These are phyloP conservation scores for Aporrectodea caliginosa DNA, from an alignment of 1,140 invertebrate species.

Conservation along the genomic window DNA sequence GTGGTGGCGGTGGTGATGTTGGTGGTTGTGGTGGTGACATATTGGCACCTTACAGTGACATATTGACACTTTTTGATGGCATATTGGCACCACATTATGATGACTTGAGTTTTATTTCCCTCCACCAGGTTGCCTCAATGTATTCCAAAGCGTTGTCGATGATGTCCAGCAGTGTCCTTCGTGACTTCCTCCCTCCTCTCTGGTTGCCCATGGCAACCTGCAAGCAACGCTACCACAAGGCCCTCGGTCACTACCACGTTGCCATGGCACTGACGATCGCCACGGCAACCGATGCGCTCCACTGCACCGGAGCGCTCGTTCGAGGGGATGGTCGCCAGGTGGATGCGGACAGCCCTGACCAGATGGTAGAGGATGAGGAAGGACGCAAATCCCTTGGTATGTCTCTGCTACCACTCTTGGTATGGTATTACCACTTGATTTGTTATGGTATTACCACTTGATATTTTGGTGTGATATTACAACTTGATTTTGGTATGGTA, in stretches of 20 bases:
- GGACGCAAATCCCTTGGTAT: neutral
- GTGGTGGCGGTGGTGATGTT: too few relatives aligned
- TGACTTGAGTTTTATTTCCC: too few relatives aligned
- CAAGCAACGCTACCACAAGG: slow-evolving; percentile 14
- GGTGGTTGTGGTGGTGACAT: too few relatives aligned
- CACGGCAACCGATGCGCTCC: neutral
- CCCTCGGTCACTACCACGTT: slow-evolving; percentile 24
- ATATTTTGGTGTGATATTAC: too few relatives aligned
- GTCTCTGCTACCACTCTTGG: too few relatives aligned
- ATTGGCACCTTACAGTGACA: too few relatives aligned
- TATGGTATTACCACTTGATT: too few relatives aligned
- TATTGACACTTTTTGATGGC: too few relatives aligned
- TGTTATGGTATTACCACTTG: too few relatives aligned
- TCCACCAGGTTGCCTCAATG: neutral
- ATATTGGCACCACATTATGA: too few relatives aligned
- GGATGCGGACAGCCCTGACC: neutral
- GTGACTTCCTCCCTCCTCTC: neutral
- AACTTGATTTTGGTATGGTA: too few relatives aligned
- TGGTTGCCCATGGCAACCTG: slow-evolving; percentile 5
- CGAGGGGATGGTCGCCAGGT: neutral
- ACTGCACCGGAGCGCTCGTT: neutral
- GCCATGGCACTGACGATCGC: neutral
- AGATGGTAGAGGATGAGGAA: neutral
- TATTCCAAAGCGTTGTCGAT: neutral
- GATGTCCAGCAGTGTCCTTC: neutral